Conservation (phyloP, 2,888 invertebrate genomes). For the Salpingus planirostris region DNA sequence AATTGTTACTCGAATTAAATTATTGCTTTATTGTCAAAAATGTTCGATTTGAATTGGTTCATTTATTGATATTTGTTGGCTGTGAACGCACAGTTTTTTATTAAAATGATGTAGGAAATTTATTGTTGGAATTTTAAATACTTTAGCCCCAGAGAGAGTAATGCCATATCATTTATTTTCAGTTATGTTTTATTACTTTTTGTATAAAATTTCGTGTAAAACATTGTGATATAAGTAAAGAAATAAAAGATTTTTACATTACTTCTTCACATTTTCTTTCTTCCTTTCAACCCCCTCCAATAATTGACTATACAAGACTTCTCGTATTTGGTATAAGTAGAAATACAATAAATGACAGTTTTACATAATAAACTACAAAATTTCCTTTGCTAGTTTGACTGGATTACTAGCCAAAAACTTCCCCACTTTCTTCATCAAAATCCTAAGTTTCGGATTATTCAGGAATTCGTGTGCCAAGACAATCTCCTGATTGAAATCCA, state of each 20-base stretch:
- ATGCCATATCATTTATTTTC: too few relatives aligned
- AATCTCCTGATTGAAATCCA: constrained; percentile 29
- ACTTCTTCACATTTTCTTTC: too few relatives aligned
- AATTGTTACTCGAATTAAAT: constrained; percentile 10
- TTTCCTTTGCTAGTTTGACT: constrained; percentile 16
- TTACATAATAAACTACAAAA: constrained; percentile 1
- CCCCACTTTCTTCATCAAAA: constrained; percentile 21
- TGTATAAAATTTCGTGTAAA: too few relatives aligned
- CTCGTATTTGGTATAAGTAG: too few relatives aligned
- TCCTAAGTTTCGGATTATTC: constrained; percentile 23
- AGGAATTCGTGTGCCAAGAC: constrained; percentile 33
- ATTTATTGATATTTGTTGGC: constrained; percentile 11
- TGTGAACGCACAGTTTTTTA: constrained; percentile 7
- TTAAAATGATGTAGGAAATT: not conserved
- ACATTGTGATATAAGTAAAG: too few relatives aligned
- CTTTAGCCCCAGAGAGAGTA: too few relatives aligned
- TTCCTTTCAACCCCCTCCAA: too few relatives aligned
- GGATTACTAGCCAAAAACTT: constrained; percentile 29
- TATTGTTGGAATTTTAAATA: too few relatives aligned
- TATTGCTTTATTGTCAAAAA: too few relatives aligned
- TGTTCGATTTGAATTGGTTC: constrained; percentile 2
- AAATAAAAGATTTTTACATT: too few relatives aligned
- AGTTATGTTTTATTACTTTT: too few relatives aligned
- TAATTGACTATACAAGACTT: too few relatives aligned
- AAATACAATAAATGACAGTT: constrained; percentile 13